Conservation (phyloP, 2,797 vertebrate species). For the Hirundo rustica region DNA sequence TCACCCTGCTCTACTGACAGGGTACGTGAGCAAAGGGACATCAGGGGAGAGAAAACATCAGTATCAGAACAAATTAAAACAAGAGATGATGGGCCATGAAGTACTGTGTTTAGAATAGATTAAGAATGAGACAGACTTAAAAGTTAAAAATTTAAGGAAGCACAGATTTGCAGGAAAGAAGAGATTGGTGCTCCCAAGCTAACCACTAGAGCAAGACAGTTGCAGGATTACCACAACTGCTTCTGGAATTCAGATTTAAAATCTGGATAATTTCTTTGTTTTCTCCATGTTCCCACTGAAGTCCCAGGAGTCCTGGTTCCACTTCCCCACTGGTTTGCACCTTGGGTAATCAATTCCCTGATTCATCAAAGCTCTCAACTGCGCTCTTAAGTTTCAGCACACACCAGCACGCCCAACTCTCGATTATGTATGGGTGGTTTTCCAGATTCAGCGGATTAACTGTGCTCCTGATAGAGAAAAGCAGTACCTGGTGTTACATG, state of each 20-base stretch:
- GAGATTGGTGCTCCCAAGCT: neutral
- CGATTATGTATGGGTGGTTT: neutral
- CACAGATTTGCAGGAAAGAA: neutral
- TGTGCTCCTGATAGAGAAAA: neutral
- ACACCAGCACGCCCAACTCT: neutral
- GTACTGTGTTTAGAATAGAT: neutral
- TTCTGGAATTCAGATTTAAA: neutral
- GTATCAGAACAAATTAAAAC: neutral
- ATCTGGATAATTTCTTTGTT: neutral
- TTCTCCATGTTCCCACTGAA: neutral
- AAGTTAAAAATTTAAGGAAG: neutral
- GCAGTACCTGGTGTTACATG: neutral
- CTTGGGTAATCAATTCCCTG: neutral
- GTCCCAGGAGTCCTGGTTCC: neutral
- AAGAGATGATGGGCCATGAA: neutral
- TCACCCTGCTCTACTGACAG: neutral
- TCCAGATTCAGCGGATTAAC: conserved; percentile 4
- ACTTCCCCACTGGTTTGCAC: neutral
- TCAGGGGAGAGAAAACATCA: neutral
- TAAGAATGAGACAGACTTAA: neutral
- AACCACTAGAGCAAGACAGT: neutral
- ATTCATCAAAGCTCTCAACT: neutral
- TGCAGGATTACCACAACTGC: neutral
- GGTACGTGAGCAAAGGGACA: neutral
- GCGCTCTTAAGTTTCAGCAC: neutral